Evolutionary conservation across 2,797 vertebrate genomes (phyloP), one percentile per base, ranked within the genome.

Genomic region (Takifugu ocellatus): DNA sequence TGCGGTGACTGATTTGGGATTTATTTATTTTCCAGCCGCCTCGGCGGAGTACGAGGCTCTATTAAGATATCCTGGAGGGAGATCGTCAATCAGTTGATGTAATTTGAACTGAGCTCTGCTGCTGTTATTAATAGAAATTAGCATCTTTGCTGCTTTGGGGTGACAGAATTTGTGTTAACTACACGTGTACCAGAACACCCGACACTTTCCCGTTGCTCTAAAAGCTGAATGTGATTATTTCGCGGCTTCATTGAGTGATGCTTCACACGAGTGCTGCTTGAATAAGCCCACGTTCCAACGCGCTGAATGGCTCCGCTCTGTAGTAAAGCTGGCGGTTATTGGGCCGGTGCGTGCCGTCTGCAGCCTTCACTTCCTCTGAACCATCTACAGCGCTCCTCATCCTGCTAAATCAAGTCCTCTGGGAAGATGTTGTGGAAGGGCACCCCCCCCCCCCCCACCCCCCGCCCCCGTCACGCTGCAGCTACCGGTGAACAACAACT

Each of bases 321-420:
- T 69, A 64, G 70, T 83, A 64, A 66, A 75, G 74, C 75, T 80
- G 51, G 61, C 76, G 61, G 68, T 74, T 81, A 67, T 85, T 79
- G 77, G 82, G 66, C 74, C 72, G 71, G 72, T 79, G 84, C 87
- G 85, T 89, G 84, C 61, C 77, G 83, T 66, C 68, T 77, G 77
- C 59, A 83, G 82, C 75, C 71, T 66, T 79, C 72, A 69, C 64
- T 84, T 79, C 81, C 75, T 85, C 69, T 83, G 63, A 68, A 77
- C 73, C 78, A 86, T 84, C 76, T 75, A 81, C 74, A 84, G 79
- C 74, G 72, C 60, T 84, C 85, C 77, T 83, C 70, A 83, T 85
- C 83, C 83, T 79, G 79, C 82, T 84, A 81, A 84, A 87, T 87
- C 86, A 78, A 68, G 77, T 87, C 84, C 84, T 89, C 74, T 77